Conservation (phyloP, 2,888 invertebrate species). For the Eueremaeus valkanovi region DNA sequence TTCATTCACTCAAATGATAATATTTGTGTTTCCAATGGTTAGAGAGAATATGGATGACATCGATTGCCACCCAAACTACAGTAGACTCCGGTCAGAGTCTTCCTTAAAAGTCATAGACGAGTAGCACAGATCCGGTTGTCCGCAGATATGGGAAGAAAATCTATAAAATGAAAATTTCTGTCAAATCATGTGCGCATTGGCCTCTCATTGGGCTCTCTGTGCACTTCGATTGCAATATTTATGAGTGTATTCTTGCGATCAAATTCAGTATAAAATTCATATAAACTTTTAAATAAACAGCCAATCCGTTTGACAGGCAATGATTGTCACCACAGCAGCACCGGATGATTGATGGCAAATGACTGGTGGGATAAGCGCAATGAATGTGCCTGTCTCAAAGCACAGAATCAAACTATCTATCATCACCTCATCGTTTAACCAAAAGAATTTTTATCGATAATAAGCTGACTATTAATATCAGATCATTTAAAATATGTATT, state of each 20-base stretch:
- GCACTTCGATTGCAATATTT: neutral
- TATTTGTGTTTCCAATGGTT: conserved; percentile 18
- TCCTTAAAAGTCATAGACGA: too few species aligned
- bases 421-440: neutral
- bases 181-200: neutral
- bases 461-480: neutral
- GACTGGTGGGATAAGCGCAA: neutral
- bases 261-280: neutral
- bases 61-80: neutral
- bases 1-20: conserved; percentile 25
- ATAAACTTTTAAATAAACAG: neutral
- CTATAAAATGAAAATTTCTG: neutral
- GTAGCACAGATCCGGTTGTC: conserved; percentile 26
- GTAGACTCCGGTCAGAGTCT: too few species aligned
- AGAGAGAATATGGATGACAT: neutral
- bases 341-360: conserved; percentile 7
- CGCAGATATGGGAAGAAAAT: conserved; percentile 22
- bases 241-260: neutral
- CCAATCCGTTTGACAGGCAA: neutral
- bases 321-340: conserved; percentile 20
- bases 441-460: neutral
- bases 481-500: neutral
- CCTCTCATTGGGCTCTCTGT: neutral
- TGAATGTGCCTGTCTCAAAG: neutral
- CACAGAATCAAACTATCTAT: neutral